These are phyloP conservation scores for Bombus cullumanus DNA, from an alignment of 1,140 invertebrate species.

Conservation along the genomic window DNA sequence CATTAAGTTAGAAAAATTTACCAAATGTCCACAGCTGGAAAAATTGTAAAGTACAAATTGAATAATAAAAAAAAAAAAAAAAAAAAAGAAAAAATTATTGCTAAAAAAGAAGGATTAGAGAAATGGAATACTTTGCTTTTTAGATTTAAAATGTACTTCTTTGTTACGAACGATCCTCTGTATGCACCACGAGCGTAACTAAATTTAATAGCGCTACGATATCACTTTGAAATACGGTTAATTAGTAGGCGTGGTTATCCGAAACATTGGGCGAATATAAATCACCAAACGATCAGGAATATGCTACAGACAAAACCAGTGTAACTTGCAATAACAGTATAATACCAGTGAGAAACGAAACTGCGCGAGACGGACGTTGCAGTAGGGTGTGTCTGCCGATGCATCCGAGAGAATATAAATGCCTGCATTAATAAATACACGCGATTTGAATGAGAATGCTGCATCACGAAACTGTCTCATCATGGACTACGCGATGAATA, in stretches of 20 bases:
- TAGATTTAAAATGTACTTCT: too few relatives aligned
- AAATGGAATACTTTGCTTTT: too few relatives aligned
- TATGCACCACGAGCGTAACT: fast-evolving
- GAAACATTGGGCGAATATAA: not conserved
- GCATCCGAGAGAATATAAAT: not conserved
- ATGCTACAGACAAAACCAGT: not conserved
- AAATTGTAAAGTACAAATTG: too few relatives aligned
- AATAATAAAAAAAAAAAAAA: too few relatives aligned
- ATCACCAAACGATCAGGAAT: not conserved
- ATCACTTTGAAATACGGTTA: not conserved
- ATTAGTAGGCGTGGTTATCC: not conserved
- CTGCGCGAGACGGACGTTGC: not conserved
- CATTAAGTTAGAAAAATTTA: too few relatives aligned
- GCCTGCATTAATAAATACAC: not conserved
- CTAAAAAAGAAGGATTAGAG: too few relatives aligned
- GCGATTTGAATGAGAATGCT: not conserved
- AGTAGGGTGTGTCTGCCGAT: not conserved
- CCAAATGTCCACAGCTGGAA: too few relatives aligned
- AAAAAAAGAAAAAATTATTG: too few relatives aligned
- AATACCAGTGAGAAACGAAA: not conserved
- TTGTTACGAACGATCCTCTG: too few relatives aligned
- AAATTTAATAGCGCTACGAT: not conserved
- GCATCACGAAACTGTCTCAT: not conserved
- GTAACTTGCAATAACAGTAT: not conserved
- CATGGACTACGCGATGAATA: not conserved